Evolutionary conservation across 2,797 vertebrate species (phyloP).

Genomic region (Erethizon dorsatum): DNA sequence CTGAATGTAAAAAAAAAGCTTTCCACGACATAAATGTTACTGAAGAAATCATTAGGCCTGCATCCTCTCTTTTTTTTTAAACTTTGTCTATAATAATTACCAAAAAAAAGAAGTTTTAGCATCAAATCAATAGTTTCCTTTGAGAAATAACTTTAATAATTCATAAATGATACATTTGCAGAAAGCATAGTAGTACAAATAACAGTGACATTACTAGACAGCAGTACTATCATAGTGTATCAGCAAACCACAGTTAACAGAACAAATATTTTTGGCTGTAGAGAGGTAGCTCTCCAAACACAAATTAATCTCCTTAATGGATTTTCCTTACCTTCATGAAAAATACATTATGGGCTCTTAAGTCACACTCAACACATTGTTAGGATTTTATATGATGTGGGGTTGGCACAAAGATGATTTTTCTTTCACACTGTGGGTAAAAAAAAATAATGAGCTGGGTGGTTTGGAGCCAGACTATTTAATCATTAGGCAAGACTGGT

Average conservation of each 20-base stretch:
- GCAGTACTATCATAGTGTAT: slow-evolving; percentile 62
- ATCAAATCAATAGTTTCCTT: slow-evolving; percentile 45
- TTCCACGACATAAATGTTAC: background rate
- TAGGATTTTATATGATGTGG: slow-evolving; percentile 52
- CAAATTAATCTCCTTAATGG: slow-evolving; percentile 84
- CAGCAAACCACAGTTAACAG: slow-evolving; percentile 69
- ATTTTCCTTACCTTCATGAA: slow-evolving; percentile 84
- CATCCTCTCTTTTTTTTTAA: background rate
- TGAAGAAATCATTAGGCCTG: background rate
- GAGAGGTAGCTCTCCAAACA: slow-evolving; percentile 75
- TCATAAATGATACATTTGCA: slow-evolving; percentile 7
- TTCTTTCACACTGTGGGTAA: slow-evolving; percentile 79
- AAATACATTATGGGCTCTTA: slow-evolving; percentile 65
- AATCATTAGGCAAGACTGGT: slow-evolving; percentile 70
- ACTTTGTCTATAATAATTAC: slow-evolving; percentile 70
- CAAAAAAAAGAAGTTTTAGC: slow-evolving; percentile 35
- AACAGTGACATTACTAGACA: background rate
- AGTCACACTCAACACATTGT: slow-evolving; percentile 66
- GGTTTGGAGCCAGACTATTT: slow-evolving; percentile 72
- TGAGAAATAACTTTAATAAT: slow-evolving; percentile 68
- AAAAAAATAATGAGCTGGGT: slow-evolving; percentile 46
- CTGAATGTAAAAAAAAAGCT: background rate
- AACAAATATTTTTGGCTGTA: slow-evolving; percentile 69
- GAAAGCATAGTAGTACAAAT: slow-evolving; percentile 56
- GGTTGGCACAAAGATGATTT: slow-evolving; percentile 36